Conservation (phyloP, 2,888 invertebrate species). For the Operophtera brumata region DNA sequence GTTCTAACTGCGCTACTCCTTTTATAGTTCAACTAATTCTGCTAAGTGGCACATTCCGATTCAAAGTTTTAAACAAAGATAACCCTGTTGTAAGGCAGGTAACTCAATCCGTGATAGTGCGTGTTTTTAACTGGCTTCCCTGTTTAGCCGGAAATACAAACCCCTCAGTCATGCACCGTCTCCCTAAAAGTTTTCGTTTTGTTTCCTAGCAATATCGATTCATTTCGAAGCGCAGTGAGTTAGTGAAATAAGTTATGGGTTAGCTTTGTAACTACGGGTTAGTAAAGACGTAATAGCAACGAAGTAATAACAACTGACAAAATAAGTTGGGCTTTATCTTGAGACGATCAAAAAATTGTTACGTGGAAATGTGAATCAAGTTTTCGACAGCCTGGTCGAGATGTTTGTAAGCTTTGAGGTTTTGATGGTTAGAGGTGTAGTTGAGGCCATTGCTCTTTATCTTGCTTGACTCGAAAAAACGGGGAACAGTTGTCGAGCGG, state of each 20-base stretch:
- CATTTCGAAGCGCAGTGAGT: conserved; percentile 16
- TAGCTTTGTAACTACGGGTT: conserved; percentile 14
- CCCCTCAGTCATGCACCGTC: conserved; percentile 52
- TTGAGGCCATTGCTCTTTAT: conserved; percentile 67
- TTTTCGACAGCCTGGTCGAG: conserved; percentile 24
- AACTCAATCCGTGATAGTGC: conserved; percentile 27
- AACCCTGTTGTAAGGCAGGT: conserved; percentile 19
- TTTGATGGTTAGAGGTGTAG: conserved; percentile 39
- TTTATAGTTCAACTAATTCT: conserved; percentile 17
- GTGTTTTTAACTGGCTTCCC: conserved; percentile 55
- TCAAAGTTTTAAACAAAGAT: conserved; percentile 19
- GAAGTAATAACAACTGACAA: neutral
- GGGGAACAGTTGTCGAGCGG: conserved; percentile 63
- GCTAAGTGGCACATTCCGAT: conserved; percentile 38
- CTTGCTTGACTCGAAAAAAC: conserved; percentile 61
- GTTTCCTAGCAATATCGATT: conserved; percentile 76
- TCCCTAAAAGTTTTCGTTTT: conserved; percentile 58
- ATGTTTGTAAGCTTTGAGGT: conserved; percentile 25
- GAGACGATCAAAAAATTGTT: conserved; percentile 12
- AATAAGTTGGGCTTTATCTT: conserved; percentile 23
- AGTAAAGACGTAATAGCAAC: conserved; percentile 16
- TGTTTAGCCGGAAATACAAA: conserved; percentile 67
- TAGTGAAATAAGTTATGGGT: conserved; percentile 12
- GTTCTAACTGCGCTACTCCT: conserved; percentile 38
- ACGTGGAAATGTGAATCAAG: conserved; percentile 24